These are phyloP conservation scores for Nemurella pictetii DNA, from an alignment of 2,888 invertebrate species.

Conservation along the genomic window DNA sequence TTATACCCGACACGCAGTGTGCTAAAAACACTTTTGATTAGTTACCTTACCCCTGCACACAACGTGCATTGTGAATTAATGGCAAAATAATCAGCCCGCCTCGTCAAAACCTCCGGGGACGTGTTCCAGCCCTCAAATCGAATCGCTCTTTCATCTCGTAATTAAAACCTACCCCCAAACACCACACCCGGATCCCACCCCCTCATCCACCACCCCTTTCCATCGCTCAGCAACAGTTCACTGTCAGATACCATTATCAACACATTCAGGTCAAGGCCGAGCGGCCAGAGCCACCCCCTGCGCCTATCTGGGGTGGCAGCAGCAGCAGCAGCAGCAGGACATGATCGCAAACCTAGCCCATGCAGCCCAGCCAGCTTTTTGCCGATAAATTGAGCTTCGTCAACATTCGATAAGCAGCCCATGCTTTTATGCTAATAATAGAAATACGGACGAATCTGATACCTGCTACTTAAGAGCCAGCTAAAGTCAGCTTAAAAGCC, in stretches of 20 bases:
- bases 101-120: background rate
- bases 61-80: background rate
- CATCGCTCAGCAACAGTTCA: background rate
- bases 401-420: too few species aligned
- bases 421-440: background rate
- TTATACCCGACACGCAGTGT: too few species aligned
- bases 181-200: background rate
- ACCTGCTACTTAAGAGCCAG: too few species aligned
- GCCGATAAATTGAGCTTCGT: too few species aligned
- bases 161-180: background rate
- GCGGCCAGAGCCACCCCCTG: background rate
- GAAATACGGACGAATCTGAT: background rate
- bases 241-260: background rate
- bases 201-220: background rate
- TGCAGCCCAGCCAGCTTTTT: too few species aligned
- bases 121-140: background rate
- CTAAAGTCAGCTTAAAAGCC: too few species aligned
- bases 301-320: background rate
- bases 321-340: too few species aligned
- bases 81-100: background rate
- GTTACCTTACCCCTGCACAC: too few species aligned
- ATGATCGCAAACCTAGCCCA: too few species aligned
- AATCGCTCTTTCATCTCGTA: background rate
- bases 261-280: constrained; percentile 3
- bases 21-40: background rate